Conservation (phyloP, 2,888 invertebrate species). For the Panopea generosa region DNA sequence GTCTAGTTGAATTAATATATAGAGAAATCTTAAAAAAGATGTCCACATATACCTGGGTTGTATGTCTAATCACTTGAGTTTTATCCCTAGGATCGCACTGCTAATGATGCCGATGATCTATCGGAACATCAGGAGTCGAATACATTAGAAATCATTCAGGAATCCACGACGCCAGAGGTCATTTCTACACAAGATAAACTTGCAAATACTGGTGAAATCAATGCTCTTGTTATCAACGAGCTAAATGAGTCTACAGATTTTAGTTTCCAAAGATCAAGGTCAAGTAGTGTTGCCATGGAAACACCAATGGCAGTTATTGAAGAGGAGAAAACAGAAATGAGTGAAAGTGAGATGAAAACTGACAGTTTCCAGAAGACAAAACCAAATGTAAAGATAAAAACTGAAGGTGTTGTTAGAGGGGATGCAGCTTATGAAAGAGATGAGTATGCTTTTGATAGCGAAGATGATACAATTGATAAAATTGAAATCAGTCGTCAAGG, state of each 20-base stretch:
- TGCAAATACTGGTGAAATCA: constrained; percentile 58
- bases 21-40: no score
- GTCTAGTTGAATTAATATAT: no score
- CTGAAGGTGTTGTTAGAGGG: constrained; percentile 15
- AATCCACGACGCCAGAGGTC: constrained; percentile 39
- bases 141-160: constrained; percentile 23
- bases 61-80: constrained; percentile 2
- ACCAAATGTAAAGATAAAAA: constrained; percentile 9
- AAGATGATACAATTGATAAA: constrained; percentile 25
- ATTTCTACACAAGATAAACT: constrained; percentile 39
- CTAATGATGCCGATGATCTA: constrained; percentile 24
- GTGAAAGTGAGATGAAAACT: constrained; percentile 29
- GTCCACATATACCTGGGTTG: no score
- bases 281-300: constrained; percentile 52
- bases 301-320: constrained; percentile 43
- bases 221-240: constrained; percentile 50
- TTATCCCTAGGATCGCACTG: constrained; percentile 12
- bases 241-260: constrained; percentile 50
- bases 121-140: constrained; percentile 11
- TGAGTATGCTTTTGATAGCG: constrained; percentile 30
- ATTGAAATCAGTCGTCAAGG: constrained; percentile 18
- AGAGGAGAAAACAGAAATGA: constrained; percentile 43
- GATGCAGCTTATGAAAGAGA: constrained; percentile 9
- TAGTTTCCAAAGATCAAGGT: constrained; percentile 52
- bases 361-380: constrained; percentile 29